These are phyloP conservation scores for Maniola hyperantus DNA, from an alignment of 2,888 invertebrate genomes.

Conservation along the genomic window DNA sequence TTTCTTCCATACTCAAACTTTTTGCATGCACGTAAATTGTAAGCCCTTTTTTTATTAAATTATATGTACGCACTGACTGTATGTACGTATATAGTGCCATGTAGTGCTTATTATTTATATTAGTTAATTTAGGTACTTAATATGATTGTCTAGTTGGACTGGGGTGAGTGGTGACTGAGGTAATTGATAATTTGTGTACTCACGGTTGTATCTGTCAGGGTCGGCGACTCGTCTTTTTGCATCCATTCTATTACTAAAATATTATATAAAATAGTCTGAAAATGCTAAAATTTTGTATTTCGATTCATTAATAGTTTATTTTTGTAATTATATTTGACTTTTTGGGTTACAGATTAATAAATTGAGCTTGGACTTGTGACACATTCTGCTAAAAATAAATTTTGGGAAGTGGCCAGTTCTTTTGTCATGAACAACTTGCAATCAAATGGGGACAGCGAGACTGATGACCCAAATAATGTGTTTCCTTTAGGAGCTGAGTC, in stretches of 20 bases:
- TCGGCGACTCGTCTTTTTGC: constrained; percentile 39
- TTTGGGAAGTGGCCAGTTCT: constrained; percentile 71
- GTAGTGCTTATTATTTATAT: too few relatives aligned
- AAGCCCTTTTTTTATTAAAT: too few relatives aligned
- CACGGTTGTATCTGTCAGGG: constrained; percentile 52
- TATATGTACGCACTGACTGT: too few relatives aligned
- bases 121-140: too few relatives aligned
- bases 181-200: constrained; percentile 41
- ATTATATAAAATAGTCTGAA: constrained; percentile 22
- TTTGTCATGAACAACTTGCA: constrained; percentile 67
- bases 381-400: constrained; percentile 64
- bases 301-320: constrained; percentile 47
- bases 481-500: constrained; percentile 67
- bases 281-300: constrained; percentile 46
- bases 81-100: too few relatives aligned
- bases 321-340: constrained; percentile 48
- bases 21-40: too few relatives aligned
- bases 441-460: constrained; percentile 71
- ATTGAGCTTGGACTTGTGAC: constrained; percentile 54
- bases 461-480: constrained; percentile 69
- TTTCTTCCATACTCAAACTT: too few relatives aligned
- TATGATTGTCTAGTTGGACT: too few relatives aligned
- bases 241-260: constrained; percentile 39
- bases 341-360: constrained; percentile 58
- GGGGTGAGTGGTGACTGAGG: too few relatives aligned